Evolutionary conservation across 1,140 invertebrate species (phyloP).

Genomic region (Eulimnadia texana): DNA sequence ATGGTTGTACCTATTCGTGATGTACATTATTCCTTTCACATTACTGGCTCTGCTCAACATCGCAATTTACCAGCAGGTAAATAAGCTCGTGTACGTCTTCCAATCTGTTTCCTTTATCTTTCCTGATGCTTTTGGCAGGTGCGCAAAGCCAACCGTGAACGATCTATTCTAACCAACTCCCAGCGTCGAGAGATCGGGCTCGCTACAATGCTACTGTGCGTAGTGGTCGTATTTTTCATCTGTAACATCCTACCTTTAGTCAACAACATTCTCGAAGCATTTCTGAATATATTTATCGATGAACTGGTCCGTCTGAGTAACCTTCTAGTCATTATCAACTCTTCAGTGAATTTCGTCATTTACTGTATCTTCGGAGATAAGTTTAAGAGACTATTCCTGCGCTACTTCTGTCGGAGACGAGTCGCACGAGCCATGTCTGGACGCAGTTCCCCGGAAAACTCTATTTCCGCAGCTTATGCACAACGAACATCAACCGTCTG

Average conservation of each 20-base stretch:
- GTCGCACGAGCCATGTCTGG: neutral
- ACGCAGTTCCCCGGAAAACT: neutral
- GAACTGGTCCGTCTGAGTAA: conserved; percentile 40
- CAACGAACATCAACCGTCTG: neutral
- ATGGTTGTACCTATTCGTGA: conserved; percentile 80
- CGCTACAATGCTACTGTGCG: conserved; percentile 83
- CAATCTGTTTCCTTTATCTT: neutral
- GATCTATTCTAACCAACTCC: conserved; percentile 58
- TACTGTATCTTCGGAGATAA: conserved; percentile 95
- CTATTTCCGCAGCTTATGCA: neutral
- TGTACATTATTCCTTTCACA: conserved; percentile 78
- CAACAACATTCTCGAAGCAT: conserved; percentile 68
- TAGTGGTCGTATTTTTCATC: conserved; percentile 86
- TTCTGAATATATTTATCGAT: conserved; percentile 13
- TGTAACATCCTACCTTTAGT: conserved; percentile 83
- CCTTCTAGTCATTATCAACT: conserved; percentile 89
- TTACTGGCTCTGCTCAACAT: conserved; percentile 72
- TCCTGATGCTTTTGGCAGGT: conserved; percentile 39
- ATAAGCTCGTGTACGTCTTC: conserved; percentile 20
- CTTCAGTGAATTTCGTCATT: conserved; percentile 91
- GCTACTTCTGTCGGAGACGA: conserved; percentile 51
- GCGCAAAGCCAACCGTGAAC: conserved; percentile 61
- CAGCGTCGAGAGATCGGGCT: conserved; percentile 75
- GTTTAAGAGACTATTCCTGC: conserved; percentile 76
- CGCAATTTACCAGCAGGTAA: conserved; percentile 67